Conservation (phyloP, 2,888 invertebrate genomes). For the Stramonita haemastoma region DNA sequence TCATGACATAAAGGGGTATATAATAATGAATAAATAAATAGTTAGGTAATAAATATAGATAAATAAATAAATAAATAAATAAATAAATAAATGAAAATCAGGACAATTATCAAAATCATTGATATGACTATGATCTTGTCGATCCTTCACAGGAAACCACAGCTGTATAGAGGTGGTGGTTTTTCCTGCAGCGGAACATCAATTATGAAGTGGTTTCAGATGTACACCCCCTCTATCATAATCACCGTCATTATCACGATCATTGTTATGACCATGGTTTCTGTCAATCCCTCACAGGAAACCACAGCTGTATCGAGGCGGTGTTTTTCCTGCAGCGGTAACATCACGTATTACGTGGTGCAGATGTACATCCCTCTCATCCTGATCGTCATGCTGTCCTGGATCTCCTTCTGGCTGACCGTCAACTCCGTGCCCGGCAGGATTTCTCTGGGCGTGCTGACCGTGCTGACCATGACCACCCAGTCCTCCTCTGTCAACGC, state of each 20-base stretch:
- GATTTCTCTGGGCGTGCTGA: constrained; percentile 69
- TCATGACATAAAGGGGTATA: no score
- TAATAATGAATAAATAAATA: no score
- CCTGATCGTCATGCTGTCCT: constrained; percentile 72
- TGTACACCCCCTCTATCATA: no score
- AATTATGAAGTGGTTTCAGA: no score
- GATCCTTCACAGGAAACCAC: constrained; percentile 88
- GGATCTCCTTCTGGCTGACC: constrained; percentile 73
- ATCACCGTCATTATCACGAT: no score
- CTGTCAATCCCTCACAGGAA: no score
- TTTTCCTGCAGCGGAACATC: constrained; percentile 97
- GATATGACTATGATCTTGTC: no score
- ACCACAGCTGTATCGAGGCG: constrained; percentile 98
- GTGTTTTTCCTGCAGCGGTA: constrained; percentile 95
- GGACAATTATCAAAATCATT: no score
- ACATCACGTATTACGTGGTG: constrained; percentile 99
- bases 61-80: no score
- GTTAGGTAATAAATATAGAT: no score
- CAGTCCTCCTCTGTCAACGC: constrained; percentile 56
- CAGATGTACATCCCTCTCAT: constrained; percentile 98
- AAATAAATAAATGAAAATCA: no score
- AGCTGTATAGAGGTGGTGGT: constrained; percentile 97
- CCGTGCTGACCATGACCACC: constrained; percentile 71
- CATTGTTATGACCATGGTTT: no score
- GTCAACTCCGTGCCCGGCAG: constrained; percentile 69